Conservation (phyloP, 2,797 vertebrate genomes). For the Etheostoma perlongum region DNA sequence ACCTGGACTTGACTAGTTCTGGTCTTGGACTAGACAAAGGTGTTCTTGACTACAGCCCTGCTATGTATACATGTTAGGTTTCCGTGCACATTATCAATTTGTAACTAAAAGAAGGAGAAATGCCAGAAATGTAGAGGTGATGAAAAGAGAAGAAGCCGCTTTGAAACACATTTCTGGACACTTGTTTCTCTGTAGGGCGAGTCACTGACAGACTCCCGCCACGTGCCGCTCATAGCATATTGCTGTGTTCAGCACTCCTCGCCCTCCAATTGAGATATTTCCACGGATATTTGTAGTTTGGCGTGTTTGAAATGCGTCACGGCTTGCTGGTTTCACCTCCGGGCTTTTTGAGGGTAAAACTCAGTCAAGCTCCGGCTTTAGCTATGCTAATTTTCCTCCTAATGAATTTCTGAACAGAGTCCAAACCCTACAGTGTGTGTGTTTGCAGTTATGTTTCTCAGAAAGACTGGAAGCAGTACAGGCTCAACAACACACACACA, state of each 20-base stretch:
- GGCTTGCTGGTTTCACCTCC: neutral
- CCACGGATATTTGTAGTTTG: neutral
- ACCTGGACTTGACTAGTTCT: no score
- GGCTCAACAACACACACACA: neutral
- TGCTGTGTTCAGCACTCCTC: neutral
- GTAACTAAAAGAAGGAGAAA: no score
- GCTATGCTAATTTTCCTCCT: conserved; percentile 14
- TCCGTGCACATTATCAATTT: no score
- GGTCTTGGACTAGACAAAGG: no score
- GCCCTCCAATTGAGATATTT: neutral
- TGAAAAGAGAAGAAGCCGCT: neutral
- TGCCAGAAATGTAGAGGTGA: no score
- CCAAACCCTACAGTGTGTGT: conserved; percentile 32
- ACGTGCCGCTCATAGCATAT: neutral
- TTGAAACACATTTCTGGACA: neutral
- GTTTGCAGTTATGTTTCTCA: conserved; percentile 23
- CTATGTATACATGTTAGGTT: no score
- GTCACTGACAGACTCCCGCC: neutral
- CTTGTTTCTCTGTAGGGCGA: neutral
- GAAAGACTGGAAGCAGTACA: conserved; percentile 6
- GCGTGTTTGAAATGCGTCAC: conserved; percentile 10
- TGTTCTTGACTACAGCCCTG: no score
- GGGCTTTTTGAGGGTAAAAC: neutral
- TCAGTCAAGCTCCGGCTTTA: conserved; percentile 26
- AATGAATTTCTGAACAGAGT: conserved; percentile 29